Evolutionary conservation across 2,797 vertebrate species (phyloP).

Genomic region (Heterohyrax brucei): DNA sequence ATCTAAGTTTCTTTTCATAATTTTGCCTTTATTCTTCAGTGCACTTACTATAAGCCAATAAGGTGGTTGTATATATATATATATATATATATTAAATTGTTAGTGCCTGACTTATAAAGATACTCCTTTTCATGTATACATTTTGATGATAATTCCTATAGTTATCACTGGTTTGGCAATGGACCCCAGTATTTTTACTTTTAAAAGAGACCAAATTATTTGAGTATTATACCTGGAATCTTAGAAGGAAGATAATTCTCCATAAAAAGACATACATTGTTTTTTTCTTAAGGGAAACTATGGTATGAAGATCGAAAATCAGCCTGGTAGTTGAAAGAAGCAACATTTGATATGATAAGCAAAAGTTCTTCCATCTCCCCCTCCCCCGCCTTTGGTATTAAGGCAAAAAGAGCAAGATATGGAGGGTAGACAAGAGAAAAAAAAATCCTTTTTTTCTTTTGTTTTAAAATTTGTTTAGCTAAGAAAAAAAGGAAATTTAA

Average conservation of each 20-base stretch:
- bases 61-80: background rate
- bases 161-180: conserved; percentile 24
- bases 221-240: background rate
- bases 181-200: background rate
- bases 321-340: conserved; percentile 2
- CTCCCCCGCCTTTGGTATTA: background rate
- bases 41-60: background rate
- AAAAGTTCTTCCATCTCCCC: background rate
- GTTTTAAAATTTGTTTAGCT: background rate
- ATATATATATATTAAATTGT: background rate
- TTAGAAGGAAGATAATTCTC: background rate
- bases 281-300: background rate
- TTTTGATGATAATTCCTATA: background rate
- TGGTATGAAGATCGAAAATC: background rate
- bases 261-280: background rate
- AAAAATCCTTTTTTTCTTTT: background rate
- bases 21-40: conserved; percentile 39
- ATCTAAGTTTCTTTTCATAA: background rate
- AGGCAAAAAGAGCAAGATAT: background rate
- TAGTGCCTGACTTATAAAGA: background rate
- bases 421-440: conserved; percentile 15
- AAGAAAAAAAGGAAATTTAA: background rate
- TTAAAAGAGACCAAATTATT: conserved; percentile 46
- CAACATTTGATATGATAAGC: background rate
- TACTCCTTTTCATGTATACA: background rate